phyloP scores from a whole-genome alignment of 2,888 invertebrate species.

The Brachycybe producta region DNA sequence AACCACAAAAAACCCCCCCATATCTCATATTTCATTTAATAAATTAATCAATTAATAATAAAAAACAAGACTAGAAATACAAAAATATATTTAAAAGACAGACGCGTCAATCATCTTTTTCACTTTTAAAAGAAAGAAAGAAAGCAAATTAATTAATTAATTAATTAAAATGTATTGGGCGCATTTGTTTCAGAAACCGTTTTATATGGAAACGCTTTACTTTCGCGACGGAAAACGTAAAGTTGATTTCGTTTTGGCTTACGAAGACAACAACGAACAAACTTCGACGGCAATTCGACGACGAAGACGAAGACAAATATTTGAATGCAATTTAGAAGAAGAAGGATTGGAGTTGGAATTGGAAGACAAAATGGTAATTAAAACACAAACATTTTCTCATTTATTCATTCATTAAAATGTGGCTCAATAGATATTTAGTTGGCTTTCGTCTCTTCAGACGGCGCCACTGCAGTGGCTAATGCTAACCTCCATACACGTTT shows the following conservation, averaged over 20 bases:
- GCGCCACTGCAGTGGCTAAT: no score
- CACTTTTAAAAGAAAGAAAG: no score
- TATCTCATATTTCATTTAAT: no score
- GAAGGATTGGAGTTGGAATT: slow-evolving; percentile 29
- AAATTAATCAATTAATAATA: no score
- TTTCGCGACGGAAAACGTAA: slow-evolving; percentile 24
- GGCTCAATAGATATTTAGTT: neutral
- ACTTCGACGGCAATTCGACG: slow-evolving; percentile 3
- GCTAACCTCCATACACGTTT: no score
- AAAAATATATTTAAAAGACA: no score
- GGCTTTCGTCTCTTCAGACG: no score
- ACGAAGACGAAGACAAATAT: slow-evolving; percentile 22
- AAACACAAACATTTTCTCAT: neutral
- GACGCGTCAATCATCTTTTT: no score
- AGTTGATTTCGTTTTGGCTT: slow-evolving; percentile 25
- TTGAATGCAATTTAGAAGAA: slow-evolving; percentile 26
- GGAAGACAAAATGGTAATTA: slow-evolving; percentile 24
- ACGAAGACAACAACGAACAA: slow-evolving; percentile 25
- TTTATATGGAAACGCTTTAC: slow-evolving; percentile 22
- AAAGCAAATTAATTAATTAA: no score
- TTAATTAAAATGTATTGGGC: no score
- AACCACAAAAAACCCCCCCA: no score
- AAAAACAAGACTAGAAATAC: no score
- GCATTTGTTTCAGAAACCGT: slow-evolving; percentile 3
- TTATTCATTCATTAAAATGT: neutral